These are phyloP conservation scores for Agriopis marginaria DNA, from an alignment of 2,888 invertebrate species.

Conservation along the genomic window DNA sequence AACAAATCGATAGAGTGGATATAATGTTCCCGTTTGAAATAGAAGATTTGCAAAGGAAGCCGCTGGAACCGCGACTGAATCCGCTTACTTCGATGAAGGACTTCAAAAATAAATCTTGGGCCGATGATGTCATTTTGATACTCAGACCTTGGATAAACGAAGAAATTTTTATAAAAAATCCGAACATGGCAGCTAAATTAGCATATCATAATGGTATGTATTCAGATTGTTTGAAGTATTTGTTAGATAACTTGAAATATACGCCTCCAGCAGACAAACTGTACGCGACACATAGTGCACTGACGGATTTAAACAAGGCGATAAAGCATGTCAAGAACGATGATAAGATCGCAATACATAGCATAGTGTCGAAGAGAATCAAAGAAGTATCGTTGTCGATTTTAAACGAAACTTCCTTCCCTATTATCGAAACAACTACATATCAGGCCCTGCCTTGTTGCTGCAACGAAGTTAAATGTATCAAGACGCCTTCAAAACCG, in stretches of 20 bases:
- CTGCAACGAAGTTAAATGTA: slow-evolving; percentile 71
- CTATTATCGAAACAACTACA: slow-evolving; percentile 58
- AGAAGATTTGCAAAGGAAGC: slow-evolving; percentile 63
- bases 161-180: slow-evolving; percentile 61
- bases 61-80: slow-evolving; percentile 66
- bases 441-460: slow-evolving; percentile 71
- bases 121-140: slow-evolving; percentile 70
- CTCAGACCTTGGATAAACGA: slow-evolving; percentile 74
- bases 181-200: slow-evolving; percentile 77
- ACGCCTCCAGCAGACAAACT: slow-evolving; percentile 52
- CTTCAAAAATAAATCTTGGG: slow-evolving; percentile 75
- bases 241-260: slow-evolving; percentile 68
- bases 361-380: slow-evolving; percentile 73
- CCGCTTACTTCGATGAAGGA: slow-evolving; percentile 68
- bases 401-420: slow-evolving; percentile 72
- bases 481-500: slow-evolving; percentile 47
- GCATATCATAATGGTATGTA: slow-evolving; percentile 71
- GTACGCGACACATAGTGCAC: slow-evolving; percentile 65
- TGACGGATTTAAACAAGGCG: slow-evolving; percentile 42
- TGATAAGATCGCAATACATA: slow-evolving; percentile 70
- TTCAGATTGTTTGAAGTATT: slow-evolving; percentile 67
- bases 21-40: slow-evolving; percentile 77
- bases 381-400: slow-evolving; percentile 75
- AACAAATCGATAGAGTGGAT: slow-evolving; percentile 73
- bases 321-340: slow-evolving; percentile 55